Conservation (phyloP, 2,888 invertebrate species). For the Gymnosoma rotundatum region DNA sequence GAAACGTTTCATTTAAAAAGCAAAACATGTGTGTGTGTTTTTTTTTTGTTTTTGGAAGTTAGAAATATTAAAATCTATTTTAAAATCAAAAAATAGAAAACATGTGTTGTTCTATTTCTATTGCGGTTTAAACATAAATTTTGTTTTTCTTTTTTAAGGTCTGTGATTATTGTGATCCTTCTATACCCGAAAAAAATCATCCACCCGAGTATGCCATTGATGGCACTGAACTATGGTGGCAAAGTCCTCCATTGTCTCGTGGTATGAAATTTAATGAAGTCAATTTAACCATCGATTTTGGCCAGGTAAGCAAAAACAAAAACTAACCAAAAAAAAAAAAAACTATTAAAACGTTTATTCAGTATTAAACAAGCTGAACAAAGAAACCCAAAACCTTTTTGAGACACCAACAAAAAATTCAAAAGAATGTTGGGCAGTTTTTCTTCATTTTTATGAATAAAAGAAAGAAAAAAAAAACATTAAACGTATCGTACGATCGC, state of each 20-base stretch:
- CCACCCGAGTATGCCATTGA: conserved; percentile 96
- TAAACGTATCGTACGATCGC: conserved; percentile 45
- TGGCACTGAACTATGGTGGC: conserved; percentile 99
- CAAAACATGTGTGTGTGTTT: conserved; percentile 16
- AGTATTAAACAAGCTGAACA: conserved; percentile 37
- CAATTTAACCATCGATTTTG: conserved; percentile 97
- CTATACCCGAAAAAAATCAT: conserved; percentile 89
- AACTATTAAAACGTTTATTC: conserved; percentile 38
- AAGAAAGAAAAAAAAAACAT: conserved; percentile 42
- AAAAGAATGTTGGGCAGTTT: conserved; percentile 50
- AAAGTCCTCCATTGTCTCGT: conserved; percentile 98
- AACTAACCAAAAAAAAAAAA: conserved; percentile 28
- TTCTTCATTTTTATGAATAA: conserved; percentile 45
- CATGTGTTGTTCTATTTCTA: conserved; percentile 40
- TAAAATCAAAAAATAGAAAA: conserved; percentile 9
- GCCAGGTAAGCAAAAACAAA: conserved; percentile 88
- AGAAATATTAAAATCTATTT: conserved; percentile 23
- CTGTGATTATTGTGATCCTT: conserved; percentile 95
- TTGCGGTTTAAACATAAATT: conserved; percentile 20
- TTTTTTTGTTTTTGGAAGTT: background rate
- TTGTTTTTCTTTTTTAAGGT: conserved; percentile 84
- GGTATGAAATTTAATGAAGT: conserved; percentile 98
- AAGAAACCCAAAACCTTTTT: conserved; percentile 61
- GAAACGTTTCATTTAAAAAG: conserved; percentile 1
- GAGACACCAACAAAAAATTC: conserved; percentile 48